phyloP scores from a whole-genome alignment of 2,797 vertebrate species.

The Cheirogaleus major region DNA sequence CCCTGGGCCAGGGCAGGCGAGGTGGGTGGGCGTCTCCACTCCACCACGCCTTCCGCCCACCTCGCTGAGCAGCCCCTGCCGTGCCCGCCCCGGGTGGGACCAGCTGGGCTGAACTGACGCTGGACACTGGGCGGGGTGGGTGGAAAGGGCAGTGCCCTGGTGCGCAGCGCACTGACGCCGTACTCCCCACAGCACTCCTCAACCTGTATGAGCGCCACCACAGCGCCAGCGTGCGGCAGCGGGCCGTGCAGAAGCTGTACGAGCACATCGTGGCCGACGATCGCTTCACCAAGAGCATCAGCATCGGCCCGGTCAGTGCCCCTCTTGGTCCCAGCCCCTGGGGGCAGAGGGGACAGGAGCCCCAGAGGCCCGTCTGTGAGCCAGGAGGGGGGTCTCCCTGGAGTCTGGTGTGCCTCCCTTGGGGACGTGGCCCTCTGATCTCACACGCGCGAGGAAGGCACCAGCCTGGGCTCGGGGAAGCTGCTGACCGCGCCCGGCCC shows the following conservation, averaged over 20 bases:
- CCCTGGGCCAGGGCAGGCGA: neutral
- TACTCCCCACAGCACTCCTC: slow-evolving; percentile 67
- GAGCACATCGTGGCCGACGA: slow-evolving; percentile 95
- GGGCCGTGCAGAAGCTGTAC: slow-evolving; percentile 89
- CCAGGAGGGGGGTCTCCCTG: neutral
- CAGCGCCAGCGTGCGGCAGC: slow-evolving; percentile 87
- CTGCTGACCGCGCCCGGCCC: fast-evolving
- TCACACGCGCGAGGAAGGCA: neutral
- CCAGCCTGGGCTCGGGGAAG: neutral
- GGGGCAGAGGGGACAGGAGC: neutral
- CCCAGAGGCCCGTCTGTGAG: neutral
- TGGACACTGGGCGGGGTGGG: no score
- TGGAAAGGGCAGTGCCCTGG: neutral
- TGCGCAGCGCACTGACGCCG: neutral
- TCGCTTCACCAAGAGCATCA: slow-evolving; percentile 95
- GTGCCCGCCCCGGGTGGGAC: neutral
- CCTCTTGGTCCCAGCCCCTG: no score
- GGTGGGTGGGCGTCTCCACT: no score
- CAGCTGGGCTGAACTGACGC: neutral
- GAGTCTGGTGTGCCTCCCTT: neutral
- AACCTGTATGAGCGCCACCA: slow-evolving; percentile 95
- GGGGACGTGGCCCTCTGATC: neutral
- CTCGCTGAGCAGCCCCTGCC: no score
- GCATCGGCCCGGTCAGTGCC: slow-evolving; percentile 93
- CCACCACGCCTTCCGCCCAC: fast-evolving